Base-by-base conservation (phyloP, 2,113 vertebrate genomes). In the Xiphophorus maculatus region DNA sequence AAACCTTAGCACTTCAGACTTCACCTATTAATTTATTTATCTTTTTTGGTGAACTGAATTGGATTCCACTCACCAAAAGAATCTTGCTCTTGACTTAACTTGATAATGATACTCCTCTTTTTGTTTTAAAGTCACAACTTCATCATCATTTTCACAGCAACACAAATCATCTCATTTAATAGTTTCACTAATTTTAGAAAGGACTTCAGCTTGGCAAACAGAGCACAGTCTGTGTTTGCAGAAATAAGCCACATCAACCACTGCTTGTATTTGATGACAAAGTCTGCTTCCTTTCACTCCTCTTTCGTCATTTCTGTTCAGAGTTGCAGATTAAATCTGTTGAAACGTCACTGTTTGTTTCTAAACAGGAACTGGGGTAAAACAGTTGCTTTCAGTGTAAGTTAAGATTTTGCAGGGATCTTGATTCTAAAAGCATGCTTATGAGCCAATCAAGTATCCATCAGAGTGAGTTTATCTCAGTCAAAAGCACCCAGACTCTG, bases 211-310 rank as follows among this genome's bases (percentile, higher is more conserved):
- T 44, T 44, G 12, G 65, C 69, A 84, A 77, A 80, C 65, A 77
- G 54, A 78, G 14, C 71, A 81, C 0, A 77, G 83, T 78, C 62
- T 63, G 35, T 77, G 71, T 74, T 74, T 64, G n/a, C 67, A 30
- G 15, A 63, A 69, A 67, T 60, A 63, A 61, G 63, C 32, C 13
- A 62, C 30, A 72, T 30, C 14, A n/a, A 61, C 3, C 12, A 5
- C 6, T 61, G 14, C n/a, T 60, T 44, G 60, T 33, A 5, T 58
- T 42, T 35, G 22, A 1, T 70, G 37, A 66, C 54, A 71, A 71
- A 71, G 33, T 40, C 58, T 62, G 69, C 22, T 28, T 29, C 6
- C n/a, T 32, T 27, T 15, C 5, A 9, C 37, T 28, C 54, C 12
- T 11, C 8, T 35, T 17, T 32, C 14, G 5, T 35, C 8, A 15